These are phyloP conservation scores for Spilogale gracilis DNA, from an alignment of 2,113 vertebrate species.

Conservation along the genomic window DNA sequence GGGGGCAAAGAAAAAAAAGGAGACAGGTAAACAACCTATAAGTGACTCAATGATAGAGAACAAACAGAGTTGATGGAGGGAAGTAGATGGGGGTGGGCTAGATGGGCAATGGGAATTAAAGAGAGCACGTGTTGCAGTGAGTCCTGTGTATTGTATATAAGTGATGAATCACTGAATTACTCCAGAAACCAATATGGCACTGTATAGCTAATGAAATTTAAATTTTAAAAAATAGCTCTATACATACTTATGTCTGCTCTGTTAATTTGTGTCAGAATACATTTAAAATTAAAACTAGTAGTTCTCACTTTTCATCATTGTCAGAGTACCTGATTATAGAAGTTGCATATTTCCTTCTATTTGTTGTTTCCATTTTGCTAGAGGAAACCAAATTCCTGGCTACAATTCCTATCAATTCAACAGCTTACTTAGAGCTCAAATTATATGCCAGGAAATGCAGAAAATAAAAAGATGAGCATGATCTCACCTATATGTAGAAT, in stretches of 20 bases:
- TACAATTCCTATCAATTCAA: not conserved
- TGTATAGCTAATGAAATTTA: not conserved
- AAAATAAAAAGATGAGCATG: not conserved
- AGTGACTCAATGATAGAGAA: not conserved
- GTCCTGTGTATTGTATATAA: not conserved
- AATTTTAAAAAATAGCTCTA: not conserved
- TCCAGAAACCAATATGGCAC: not conserved
- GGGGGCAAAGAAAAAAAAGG: not conserved
- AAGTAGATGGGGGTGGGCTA: not conserved
- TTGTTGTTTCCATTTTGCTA: not conserved
- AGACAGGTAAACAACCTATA: not conserved
- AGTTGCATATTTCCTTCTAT: not conserved
- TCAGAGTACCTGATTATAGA: not conserved
- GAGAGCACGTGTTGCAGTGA: not conserved
- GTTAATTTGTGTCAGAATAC: slow-evolving; percentile 4
- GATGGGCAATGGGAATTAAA: not conserved
- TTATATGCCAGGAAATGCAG: not conserved
- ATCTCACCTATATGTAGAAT: not conserved
- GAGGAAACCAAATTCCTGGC: not conserved
- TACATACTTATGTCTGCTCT: not conserved
- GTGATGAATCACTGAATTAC: not conserved
- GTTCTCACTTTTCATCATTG: not conserved
- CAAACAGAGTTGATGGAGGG: not conserved
- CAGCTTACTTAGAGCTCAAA: not conserved
- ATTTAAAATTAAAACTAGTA: not conserved